Conservation (phyloP, 2,113 vertebrate genomes). For the Gadus chalcogrammus region DNA sequence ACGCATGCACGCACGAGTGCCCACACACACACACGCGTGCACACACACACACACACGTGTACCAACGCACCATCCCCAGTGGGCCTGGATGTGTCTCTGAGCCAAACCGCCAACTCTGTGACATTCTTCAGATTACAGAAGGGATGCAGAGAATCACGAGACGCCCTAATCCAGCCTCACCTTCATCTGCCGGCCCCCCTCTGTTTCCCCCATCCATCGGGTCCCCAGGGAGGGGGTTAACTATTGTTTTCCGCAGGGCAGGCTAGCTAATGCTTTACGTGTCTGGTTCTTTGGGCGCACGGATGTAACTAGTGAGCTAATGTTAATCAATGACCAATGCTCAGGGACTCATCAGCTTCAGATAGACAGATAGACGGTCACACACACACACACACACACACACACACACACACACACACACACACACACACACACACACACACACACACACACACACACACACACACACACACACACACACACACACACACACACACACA, state of each 20-base stretch:
- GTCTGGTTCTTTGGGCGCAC: conserved; percentile 4
- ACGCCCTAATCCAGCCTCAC: conserved; percentile 1
- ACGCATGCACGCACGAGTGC: conserved; percentile 1
- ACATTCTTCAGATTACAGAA: conserved; percentile 37
- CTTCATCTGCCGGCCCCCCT: not conserved
- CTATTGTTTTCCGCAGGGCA: not conserved
- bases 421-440: too few relatives aligned
- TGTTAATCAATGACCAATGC: conserved; percentile 19
- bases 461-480: too few relatives aligned
- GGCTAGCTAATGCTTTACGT: not conserved
- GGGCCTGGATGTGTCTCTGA: conserved; percentile 24
- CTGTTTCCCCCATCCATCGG: not conserved
- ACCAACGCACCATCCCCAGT: conserved; percentile 25
- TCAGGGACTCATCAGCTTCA: not conserved
- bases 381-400: not conserved
- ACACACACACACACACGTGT: conserved; percentile 13
- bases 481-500: too few relatives aligned
- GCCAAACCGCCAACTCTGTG: conserved; percentile 44
- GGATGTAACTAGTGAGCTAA: not conserved
- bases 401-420: too few relatives aligned
- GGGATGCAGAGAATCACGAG: conserved; percentile 12
- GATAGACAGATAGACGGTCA: not conserved
- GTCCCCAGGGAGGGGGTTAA: not conserved
- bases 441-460: too few relatives aligned
- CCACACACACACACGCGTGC: conserved; percentile 14